Evolutionary conservation across 2,888 invertebrate species (phyloP).

Genomic region (Apocheima hispidaria): DNA sequence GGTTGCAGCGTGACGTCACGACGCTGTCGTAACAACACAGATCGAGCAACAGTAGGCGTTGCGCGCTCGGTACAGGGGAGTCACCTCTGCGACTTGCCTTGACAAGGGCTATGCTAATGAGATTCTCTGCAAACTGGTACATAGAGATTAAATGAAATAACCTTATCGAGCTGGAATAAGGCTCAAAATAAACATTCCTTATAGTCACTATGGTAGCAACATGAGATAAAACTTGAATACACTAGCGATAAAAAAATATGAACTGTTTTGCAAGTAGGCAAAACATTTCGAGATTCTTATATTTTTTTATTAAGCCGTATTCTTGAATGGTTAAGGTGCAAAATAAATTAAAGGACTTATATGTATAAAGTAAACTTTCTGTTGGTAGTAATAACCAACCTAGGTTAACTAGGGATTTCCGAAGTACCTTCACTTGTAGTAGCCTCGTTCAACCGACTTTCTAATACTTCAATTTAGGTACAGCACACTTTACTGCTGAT

Average conservation of each 20-base stretch:
- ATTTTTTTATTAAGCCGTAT: background rate
- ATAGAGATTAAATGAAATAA: background rate
- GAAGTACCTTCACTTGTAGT: too few relatives aligned
- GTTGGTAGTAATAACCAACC: background rate
- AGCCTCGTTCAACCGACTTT: too few relatives aligned
- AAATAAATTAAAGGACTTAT: background rate
- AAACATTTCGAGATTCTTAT: too few relatives aligned
- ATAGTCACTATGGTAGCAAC: too few relatives aligned
- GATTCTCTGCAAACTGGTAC: constrained; percentile 2
- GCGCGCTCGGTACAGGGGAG: constrained; percentile 27
- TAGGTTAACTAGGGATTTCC: constrained; percentile 1
- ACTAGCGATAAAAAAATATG: too few relatives aligned
- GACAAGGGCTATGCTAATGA: constrained; percentile 14
- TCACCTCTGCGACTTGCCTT: constrained; percentile 25
- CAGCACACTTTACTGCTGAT: too few relatives aligned
- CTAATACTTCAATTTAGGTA: too few relatives aligned
- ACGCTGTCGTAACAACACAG: background rate
- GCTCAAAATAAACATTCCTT: constrained; percentile 6
- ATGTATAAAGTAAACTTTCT: background rate
- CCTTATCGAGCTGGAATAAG: constrained; percentile 15
- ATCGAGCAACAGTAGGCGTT: too few relatives aligned
- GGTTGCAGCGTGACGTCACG: constrained; percentile 29
- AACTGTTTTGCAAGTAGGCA: too few relatives aligned
- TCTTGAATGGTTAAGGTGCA: background rate
- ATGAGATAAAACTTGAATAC: too few relatives aligned